Percentiles rank a stretch among this genome's conserved stretches.
phyloP scores from a whole-genome alignment of 2,797 vertebrate species.

The Numenius phaeopus region DNA sequence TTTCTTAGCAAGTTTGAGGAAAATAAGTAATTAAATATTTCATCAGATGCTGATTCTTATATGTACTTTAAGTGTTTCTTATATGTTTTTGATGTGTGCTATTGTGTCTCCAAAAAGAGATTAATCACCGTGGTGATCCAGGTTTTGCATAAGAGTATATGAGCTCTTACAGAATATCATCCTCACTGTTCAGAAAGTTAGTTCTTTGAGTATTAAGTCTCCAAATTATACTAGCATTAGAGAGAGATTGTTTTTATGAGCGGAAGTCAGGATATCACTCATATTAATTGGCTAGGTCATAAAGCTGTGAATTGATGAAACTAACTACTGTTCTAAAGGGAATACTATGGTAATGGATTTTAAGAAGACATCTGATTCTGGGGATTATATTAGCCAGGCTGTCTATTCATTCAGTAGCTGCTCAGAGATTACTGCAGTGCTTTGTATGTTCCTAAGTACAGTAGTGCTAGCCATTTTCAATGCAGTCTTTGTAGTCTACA shows the following conservation, averaged over 20 bases:
- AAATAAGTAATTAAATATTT: background rate
- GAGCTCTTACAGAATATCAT: background rate
- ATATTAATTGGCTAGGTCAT: conserved; percentile 59
- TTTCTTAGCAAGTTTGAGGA: background rate
- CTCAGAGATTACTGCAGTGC: background rate
- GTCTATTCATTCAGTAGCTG: background rate
- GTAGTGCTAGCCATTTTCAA: background rate
- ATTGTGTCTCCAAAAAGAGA: background rate
- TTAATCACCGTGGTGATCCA: background rate
- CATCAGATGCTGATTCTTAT: background rate
- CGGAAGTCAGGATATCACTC: conserved; percentile 54
- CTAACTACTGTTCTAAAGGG: conserved; percentile 26
- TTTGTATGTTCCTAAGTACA: background rate
- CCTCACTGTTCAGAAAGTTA: conserved; percentile 46
- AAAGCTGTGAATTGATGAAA: conserved; percentile 68
- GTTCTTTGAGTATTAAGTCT: conserved; percentile 36
- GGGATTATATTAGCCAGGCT: conserved; percentile 29
- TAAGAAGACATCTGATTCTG: conserved; percentile 56
- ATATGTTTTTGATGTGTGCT: background rate
- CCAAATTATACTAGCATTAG: conserved; percentile 51
- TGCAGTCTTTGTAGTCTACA: background rate
- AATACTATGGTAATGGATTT: conserved; percentile 49
- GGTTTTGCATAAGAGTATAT: background rate
- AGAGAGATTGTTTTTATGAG: conserved; percentile 59
- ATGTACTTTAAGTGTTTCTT: background rate